Base-by-base conservation (phyloP, 1,140 invertebrate species). In the Calliopsis andreniformis region DNA sequence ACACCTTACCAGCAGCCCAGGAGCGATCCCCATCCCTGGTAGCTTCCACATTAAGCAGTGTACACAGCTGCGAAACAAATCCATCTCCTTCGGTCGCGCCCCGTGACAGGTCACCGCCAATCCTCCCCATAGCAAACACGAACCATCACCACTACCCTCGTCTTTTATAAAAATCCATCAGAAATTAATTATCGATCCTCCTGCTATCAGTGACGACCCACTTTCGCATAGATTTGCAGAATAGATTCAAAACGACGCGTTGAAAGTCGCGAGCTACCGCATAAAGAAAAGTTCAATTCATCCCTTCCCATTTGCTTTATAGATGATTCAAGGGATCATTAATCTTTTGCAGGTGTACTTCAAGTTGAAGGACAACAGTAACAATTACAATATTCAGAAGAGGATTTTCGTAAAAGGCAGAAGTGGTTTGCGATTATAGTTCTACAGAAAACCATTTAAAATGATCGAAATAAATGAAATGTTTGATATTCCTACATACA, bases 11-110 rank as follows among this genome's bases (percentile, higher is more conserved):
- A 89, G 82, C 84, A 86, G 79, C 69, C 78, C 76, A 78, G 79
- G 61, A 81, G 49, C 78, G 75, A 84, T 66, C 79, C 78, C 75
- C 49, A 18, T 53, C 67, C 68, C 73, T 66, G 79, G 42, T 77
- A 67, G 76, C 75, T 83, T 59, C 73, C 86, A 84, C 80, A 87
- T 88, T 89, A 89, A 88, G 78, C 83, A 80, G 89, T 90, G 84
- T 90, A 90, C 89, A 90, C 89, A 90, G 89, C 89, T 90, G 89
- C 87, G 82, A 81, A 59, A 86, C 85, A 88, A 87, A 90, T 90
- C 86, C 86, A 89, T 89, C 84, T 86, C 80, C 63, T 72, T 67
- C 53, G 68, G 71, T 59, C 55, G 53, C 55, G 76, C 71, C 73
- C 83, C 28, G 66, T 85, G 67, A 82, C 76, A 83, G 72, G 75